Percentiles rank a stretch among this genome's conserved stretches.
phyloP scores from a whole-genome alignment of 2,113 vertebrate genomes.

The Dromaius novaehollandiae region DNA sequence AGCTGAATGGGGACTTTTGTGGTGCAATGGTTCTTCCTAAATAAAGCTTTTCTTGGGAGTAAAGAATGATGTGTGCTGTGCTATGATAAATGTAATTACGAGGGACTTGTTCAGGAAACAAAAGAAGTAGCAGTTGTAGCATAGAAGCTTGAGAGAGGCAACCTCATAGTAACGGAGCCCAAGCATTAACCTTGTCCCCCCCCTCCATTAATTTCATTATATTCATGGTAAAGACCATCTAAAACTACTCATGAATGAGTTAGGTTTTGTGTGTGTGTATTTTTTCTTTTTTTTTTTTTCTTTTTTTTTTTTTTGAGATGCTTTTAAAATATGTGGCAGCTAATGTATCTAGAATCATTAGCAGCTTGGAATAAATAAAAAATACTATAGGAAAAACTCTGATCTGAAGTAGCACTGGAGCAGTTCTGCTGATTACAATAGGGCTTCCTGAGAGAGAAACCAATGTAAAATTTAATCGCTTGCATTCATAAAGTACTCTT shows the following conservation, averaged over 20 bases:
- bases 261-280: too few relatives aligned
- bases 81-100: neutral
- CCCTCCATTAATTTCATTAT: neutral
- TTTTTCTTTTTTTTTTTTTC: neutral
- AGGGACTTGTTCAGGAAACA: neutral
- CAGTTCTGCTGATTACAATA: neutral
- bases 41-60: neutral
- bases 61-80: neutral
- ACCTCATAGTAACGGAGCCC: neutral
- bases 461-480: conserved; percentile 30
- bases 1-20: neutral
- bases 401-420: neutral
- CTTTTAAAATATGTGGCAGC: neutral
- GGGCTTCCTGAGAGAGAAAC: neutral
- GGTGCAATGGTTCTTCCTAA: neutral
- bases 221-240: neutral
- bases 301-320: neutral
- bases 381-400: neutral
- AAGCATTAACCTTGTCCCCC: neutral
- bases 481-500: neutral
- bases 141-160: neutral
- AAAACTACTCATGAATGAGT: neutral
- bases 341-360: neutral
- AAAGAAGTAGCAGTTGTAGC: neutral
- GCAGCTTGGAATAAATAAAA: neutral